Base-by-base conservation (phyloP, 2,797 vertebrate genomes). In the Sebastiscus tertius region DNA sequence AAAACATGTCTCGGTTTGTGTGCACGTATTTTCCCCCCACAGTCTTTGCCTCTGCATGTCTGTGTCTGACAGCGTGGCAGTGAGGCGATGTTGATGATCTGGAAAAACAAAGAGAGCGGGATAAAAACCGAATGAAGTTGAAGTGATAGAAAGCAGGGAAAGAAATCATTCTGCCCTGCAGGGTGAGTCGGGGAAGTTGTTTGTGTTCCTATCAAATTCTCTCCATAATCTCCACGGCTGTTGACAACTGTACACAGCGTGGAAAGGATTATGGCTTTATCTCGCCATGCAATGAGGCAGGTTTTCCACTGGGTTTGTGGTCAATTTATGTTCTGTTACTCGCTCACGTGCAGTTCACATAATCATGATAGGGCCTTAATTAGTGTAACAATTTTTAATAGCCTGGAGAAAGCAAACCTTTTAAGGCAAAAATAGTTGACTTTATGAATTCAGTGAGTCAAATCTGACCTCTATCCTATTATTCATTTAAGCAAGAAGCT, bases 231-330 rank as follows among this genome's bases (percentile, higher is more conserved):
- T 87, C 39, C 65, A 55, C 4, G 26, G 52, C 70, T 90, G 81
- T 82, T 89, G 82, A 86, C 71, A 82, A 58, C 60, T 68, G 52
- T 68, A 69, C 78, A 72, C 77, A 81, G 77, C 42, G 1, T 67
- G 78, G 77, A 70, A 63, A 54, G 84, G 89, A 89, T 92, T 91
- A 87, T 5, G 60, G 20, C 29, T 80, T 86, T 83, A 87, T 87
- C 85, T 76, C 79, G 62, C 56, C 49, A 27, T 16, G 54, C 84
- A 83, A 54, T 75, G 82, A 84, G 56, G 71, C 62, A 29, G 76
- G 52, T 86, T 84, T 72, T 77, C 64, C 58, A 10, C 36, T 11
- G 14, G 56, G 54, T 77, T 77, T 56, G 60, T 64, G 75, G 84
- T 83, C 81, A 84, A 62, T 89, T 82, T 64, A 10, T 87, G 69